phyloP scores from a whole-genome alignment of 2,797 vertebrate species.

The Momotus momota region DNA sequence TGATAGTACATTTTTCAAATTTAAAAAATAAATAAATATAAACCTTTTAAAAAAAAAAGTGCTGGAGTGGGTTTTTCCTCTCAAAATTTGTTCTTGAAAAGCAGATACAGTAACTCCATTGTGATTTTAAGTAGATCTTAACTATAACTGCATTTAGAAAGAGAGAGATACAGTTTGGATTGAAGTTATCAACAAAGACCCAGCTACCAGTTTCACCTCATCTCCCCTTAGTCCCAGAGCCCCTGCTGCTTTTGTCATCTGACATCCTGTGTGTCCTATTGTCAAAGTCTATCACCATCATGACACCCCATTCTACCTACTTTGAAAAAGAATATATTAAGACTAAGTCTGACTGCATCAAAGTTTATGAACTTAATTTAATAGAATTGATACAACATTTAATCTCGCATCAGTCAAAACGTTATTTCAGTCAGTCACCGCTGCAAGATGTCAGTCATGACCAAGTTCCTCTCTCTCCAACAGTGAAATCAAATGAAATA shows the following conservation, averaged over 20 bases:
- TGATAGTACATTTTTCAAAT: background rate
- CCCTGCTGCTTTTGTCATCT: background rate
- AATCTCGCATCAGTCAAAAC: background rate
- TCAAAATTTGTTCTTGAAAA: background rate
- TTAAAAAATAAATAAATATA: background rate
- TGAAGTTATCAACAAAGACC: background rate
- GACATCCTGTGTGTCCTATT: background rate
- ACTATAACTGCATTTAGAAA: background rate
- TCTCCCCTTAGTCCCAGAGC: background rate
- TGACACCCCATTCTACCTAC: background rate
- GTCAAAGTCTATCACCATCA: background rate
- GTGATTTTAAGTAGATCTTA: background rate
- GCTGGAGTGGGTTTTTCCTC: background rate
- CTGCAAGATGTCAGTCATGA: background rate
- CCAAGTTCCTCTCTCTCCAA: background rate
- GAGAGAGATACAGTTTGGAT: background rate
- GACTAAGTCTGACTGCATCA: background rate
- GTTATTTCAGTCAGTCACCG: background rate
- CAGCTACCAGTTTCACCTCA: background rate
- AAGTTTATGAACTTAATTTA: background rate
- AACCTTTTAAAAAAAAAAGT: background rate
- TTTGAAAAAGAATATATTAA: background rate
- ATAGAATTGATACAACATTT: background rate
- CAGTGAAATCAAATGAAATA: background rate
- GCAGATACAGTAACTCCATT: background rate